Evolutionary conservation across 2,797 vertebrate species (phyloP).

Genomic region (Lacerta viridis): DNA sequence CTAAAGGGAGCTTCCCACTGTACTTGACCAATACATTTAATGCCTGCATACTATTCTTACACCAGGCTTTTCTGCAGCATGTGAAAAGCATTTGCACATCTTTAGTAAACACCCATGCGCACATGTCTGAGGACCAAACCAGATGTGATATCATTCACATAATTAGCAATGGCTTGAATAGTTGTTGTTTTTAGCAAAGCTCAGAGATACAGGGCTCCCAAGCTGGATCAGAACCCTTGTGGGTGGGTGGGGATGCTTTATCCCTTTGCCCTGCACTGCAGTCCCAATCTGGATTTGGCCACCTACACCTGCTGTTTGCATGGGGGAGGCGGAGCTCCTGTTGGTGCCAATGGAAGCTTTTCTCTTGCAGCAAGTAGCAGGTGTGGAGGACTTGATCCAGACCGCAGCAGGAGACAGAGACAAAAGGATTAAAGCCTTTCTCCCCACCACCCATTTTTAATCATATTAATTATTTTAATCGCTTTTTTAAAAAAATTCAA

Average conservation of each 20-base stretch:
- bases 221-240: not conserved
- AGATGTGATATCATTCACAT: not conserved
- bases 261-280: not conserved
- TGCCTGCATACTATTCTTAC: not conserved
- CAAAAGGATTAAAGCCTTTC: not conserved
- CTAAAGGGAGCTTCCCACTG: not conserved
- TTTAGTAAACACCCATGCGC: not conserved
- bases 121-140: not conserved
- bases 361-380: not conserved
- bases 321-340: too few relatives aligned
- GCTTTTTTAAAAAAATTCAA: too few relatives aligned
- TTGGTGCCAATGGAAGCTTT: not conserved
- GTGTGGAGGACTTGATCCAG: not conserved
- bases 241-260: too few relatives aligned
- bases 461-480: too few relatives aligned
- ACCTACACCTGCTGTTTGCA: not conserved
- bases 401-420: too few relatives aligned
- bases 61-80: not conserved
- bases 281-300: not conserved
- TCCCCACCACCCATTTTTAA: too few relatives aligned
- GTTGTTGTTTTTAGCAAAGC: not conserved
- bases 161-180: not conserved
- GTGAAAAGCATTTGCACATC: not conserved
- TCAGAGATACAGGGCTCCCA: too few relatives aligned
- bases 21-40: not conserved